Percentiles rank a stretch among this genome's conserved stretches.
phyloP scores from a whole-genome alignment of 2,888 invertebrate species.

The Calameuta idolon region DNA sequence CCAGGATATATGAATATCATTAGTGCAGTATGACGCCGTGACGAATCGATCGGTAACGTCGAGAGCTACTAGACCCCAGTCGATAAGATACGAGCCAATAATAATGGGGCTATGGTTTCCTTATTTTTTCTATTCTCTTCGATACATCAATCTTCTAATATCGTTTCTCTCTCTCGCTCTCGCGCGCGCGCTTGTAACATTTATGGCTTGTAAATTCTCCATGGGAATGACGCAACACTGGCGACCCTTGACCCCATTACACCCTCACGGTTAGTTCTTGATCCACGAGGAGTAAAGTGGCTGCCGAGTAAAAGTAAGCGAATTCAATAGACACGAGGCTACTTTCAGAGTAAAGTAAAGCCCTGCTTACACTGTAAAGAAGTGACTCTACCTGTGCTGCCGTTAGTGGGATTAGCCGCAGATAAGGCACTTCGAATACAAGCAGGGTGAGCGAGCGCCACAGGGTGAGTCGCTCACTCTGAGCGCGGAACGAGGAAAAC shows the following conservation, averaged over 20 bases:
- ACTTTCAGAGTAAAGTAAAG: neutral
- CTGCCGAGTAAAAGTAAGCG: neutral
- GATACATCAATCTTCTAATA: neutral
- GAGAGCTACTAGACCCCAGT: neutral
- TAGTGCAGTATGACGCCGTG: slow-evolving; percentile 52
- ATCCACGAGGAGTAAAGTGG: neutral
- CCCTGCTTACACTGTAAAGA: neutral
- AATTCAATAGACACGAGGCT: neutral
- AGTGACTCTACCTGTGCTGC: neutral
- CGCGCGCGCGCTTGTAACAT: too few species aligned
- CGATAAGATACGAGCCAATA: slow-evolving; percentile 1
- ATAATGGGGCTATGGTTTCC: neutral
- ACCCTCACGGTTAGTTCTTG: slow-evolving; percentile 13
- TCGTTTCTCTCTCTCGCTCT: neutral
- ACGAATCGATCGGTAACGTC: slow-evolving; percentile 53
- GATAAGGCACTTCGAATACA: neutral
- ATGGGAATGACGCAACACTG: neutral
- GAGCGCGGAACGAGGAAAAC: neutral
- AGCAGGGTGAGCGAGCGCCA: neutral
- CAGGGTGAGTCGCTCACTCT: neutral
- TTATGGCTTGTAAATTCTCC: neutral
- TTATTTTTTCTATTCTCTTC: neutral
- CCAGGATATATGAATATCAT: slow-evolving; percentile 56
- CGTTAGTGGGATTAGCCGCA: neutral
- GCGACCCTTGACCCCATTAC: neutral